phyloP scores from a whole-genome alignment of 1,140 invertebrate genomes.

The Calephelis nemesis region DNA sequence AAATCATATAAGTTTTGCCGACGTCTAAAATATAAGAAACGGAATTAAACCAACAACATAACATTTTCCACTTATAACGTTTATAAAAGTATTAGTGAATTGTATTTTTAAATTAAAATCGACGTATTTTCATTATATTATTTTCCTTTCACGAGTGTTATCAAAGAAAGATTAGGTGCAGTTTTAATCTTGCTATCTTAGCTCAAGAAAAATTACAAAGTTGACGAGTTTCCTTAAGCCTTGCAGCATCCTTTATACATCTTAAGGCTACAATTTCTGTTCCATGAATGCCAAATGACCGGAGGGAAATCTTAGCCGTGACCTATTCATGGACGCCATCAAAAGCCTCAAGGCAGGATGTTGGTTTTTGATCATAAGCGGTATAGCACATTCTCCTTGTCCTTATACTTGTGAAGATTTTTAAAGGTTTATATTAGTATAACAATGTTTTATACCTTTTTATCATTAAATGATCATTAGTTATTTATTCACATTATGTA shows the following conservation, averaged over 20 bases:
- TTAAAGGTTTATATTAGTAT: neutral
- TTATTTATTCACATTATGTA: neutral
- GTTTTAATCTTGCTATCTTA: conserved; percentile 1
- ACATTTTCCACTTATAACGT: too few relatives aligned
- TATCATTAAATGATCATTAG: neutral
- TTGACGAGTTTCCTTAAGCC: conserved; percentile 65
- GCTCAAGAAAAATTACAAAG: conserved; percentile 49
- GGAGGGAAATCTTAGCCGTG: conserved; percentile 79
- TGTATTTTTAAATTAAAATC: too few relatives aligned
- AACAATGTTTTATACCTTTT: neutral
- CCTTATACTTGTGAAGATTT: neutral
- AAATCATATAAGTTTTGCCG: too few relatives aligned
- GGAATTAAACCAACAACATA: too few relatives aligned
- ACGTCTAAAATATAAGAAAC: too few relatives aligned
- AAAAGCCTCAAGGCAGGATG: conserved; percentile 40
- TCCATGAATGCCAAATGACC: conserved; percentile 80
- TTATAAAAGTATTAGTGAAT: too few relatives aligned
- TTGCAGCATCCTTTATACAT: conserved; percentile 70
- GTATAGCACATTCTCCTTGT: neutral
- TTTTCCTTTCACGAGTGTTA: neutral
- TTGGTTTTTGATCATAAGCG: conserved; percentile 27
- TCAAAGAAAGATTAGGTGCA: neutral
- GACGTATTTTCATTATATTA: neutral
- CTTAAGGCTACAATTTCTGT: conserved; percentile 74
- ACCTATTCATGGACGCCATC: conserved; percentile 71